Conservation (phyloP, 2,888 invertebrate species). For the Archaeoteleia sp. region DNA sequence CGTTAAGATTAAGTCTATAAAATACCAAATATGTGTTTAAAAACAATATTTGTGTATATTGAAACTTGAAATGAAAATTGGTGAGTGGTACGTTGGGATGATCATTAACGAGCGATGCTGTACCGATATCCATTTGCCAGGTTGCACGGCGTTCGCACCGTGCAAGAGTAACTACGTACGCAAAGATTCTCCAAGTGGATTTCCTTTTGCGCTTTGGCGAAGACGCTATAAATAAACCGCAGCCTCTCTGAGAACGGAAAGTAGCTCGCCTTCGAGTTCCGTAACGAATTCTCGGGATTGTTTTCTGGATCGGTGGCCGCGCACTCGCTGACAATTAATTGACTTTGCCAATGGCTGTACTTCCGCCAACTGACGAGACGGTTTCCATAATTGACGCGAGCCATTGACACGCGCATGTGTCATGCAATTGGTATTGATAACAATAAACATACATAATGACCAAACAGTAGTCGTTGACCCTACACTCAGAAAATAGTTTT, state of each 20-base stretch:
- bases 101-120: too few species aligned
- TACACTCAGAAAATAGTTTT: too few species aligned
- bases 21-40: too few species aligned
- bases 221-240: constrained; percentile 70
- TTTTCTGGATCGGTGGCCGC: constrained; percentile 62
- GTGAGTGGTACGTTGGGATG: constrained; percentile 20
- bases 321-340: constrained; percentile 52
- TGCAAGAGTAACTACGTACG: constrained; percentile 30
- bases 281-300: constrained; percentile 70
- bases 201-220: constrained; percentile 64
- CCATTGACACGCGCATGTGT: constrained; percentile 35
- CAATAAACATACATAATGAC: too few species aligned
- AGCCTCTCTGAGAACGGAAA: constrained; percentile 72
- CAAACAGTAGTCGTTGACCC: too few species aligned
- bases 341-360: constrained; percentile 44
- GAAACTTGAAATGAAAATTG: background rate
- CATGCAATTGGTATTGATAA: too few species aligned
- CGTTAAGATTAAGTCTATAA: too few species aligned
- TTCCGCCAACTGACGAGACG: constrained; percentile 40
- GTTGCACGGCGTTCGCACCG: constrained; percentile 23
- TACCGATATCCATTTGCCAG: constrained; percentile 23
- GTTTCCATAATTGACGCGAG: constrained; percentile 33
- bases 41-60: background rate
- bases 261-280: constrained; percentile 73
- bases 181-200: constrained; percentile 59